phyloP scores from a whole-genome alignment of 1,140 invertebrate genomes.

The Bombus consobrinus region DNA sequence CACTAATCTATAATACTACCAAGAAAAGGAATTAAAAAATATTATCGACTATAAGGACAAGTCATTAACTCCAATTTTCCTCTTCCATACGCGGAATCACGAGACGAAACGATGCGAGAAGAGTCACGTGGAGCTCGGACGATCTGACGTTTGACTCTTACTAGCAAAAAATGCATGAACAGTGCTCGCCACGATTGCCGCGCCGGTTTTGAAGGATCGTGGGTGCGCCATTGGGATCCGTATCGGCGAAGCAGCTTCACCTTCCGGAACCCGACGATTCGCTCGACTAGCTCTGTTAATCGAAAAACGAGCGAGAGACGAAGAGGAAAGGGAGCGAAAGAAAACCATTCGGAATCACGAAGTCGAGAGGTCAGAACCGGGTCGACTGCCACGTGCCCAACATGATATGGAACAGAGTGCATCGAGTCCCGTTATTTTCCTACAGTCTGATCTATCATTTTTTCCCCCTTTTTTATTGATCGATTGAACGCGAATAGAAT shows the following conservation, averaged over 20 bases:
- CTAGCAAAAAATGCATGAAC: background rate
- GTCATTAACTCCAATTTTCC: no score
- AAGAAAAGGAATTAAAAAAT: no score
- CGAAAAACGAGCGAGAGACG: slow-evolving; percentile 57
- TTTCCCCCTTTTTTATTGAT: background rate
- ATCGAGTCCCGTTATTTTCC: background rate
- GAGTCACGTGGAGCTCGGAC: background rate
- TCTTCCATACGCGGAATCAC: no score
- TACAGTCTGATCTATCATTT: background rate
- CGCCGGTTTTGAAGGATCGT: slow-evolving; percentile 66
- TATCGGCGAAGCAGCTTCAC: slow-evolving; percentile 63
- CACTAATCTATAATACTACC: no score
- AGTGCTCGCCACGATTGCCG: slow-evolving; percentile 24
- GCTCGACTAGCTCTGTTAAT: slow-evolving; percentile 73
- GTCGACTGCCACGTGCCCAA: slow-evolving; percentile 45
- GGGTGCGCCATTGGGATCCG: slow-evolving; percentile 66
- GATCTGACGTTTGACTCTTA: background rate
- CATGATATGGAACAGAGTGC: slow-evolving; percentile 14
- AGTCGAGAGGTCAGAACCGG: slow-evolving; percentile 23
- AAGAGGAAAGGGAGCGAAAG: slow-evolving; percentile 14
- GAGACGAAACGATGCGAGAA: no score
- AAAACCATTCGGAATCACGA: slow-evolving; percentile 40
- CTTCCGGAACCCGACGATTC: slow-evolving; percentile 71
- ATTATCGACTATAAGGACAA: no score
- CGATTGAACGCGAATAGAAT: background rate